Base-by-base conservation (phyloP, 2,797 vertebrate genomes). In the Coendou prehensilis region DNA sequence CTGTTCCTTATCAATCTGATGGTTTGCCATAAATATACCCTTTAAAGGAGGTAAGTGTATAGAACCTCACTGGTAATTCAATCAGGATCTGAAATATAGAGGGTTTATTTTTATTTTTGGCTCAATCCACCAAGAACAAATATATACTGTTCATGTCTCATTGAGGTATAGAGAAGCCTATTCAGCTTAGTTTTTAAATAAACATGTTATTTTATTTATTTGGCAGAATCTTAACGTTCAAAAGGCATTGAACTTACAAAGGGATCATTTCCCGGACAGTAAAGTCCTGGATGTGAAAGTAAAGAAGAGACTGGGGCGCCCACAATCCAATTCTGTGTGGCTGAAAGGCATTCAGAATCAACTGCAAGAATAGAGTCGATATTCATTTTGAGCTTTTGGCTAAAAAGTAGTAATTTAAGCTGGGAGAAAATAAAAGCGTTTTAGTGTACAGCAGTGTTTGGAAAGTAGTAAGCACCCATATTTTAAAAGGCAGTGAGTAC, bases 61-160 rank as follows among this genome's bases (percentile, higher is more conserved):
- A 41, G 28, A 30, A 69, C n/a, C 63, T 84, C 50, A 78, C 47
- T 41, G n/a, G 33, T 50, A 85, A 37, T 89, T 89, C 54, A 82
- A 14, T 41, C 54, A 54, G 56, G 18, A 92, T 41, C 61, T 79
- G 50, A 87, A 90, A 86, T 69, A 26, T 50, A 82, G 67, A 88
- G 79, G 17, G 15, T 50, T 97, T 85, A 17, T 37, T 91, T 94
- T 93, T 75, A n/a, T 61, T 90, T 94, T 89, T 59, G 63, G 61
- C 20, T 88, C 75, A 57, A 67, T 69, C 5, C 6, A 59, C 28
- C 33, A 93, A 76, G 47, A 93, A 90, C 26, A 64, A 95, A 90
- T 84, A 28, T 41, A 45, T 41, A 9, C 57, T 91, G 61, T 6
- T 63, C 79, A 20, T 30, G 1, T 50, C 23, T 64, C 76, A 41